Percentiles rank a stretch among this genome's conserved stretches.
Evolutionary conservation across 2,113 vertebrate species (phyloP).

Genomic region (Columbina picui): DNA sequence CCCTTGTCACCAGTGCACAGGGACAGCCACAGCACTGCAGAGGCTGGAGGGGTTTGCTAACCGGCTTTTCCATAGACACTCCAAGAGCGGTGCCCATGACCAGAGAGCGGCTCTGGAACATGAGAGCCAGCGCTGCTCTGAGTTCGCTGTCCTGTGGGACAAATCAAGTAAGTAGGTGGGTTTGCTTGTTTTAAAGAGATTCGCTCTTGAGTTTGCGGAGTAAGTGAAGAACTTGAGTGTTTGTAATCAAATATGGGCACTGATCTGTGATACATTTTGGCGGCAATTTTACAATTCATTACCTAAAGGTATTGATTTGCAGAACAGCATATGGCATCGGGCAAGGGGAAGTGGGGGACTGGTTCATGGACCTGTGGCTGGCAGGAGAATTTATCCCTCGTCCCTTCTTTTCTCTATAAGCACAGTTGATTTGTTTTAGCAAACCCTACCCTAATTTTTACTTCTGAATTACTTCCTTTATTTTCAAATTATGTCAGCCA

Average conservation of each 20-base stretch:
- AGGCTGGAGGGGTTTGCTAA: conserved; percentile 87
- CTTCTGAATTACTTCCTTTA: neutral
- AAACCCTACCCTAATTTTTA: neutral
- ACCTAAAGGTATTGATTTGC: neutral
- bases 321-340: neutral
- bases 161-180: conserved; percentile 85
- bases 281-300: neutral
- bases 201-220: neutral
- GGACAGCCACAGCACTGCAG: conserved; percentile 81
- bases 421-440: neutral
- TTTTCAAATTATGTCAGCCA: neutral
- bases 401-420: neutral
- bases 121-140: conserved; percentile 83
- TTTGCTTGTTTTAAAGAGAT: neutral
- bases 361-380: neutral
- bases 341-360: no score
- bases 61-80: conserved; percentile 86
- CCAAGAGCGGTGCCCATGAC: conserved; percentile 81
- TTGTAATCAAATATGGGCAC: neutral
- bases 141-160: conserved; percentile 86
- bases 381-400: neutral
- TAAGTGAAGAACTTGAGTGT: neutral
- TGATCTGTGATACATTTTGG: neutral
- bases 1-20: conserved; percentile 68
- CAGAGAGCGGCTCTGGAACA: conserved; percentile 78